Base-by-base conservation (phyloP, 2,888 invertebrate genomes). In the Drosophila gaucha region DNA sequence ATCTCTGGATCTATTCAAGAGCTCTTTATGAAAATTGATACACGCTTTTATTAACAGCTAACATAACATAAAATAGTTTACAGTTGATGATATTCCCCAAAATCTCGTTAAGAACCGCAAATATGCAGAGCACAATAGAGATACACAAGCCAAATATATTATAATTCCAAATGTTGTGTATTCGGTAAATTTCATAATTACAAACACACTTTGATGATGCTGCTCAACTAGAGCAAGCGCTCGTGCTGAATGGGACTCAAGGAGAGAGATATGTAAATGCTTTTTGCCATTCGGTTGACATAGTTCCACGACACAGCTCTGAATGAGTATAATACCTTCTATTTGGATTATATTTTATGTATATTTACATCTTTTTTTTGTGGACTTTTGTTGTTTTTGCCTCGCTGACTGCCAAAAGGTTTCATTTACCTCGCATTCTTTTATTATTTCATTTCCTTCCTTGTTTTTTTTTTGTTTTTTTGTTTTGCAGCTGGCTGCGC, bases 261-360 rank as follows among this genome's bases (percentile, higher is more conserved):
- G 64, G 46, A 38, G 38, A 43, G 47, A 63, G 24, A 47, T 44
- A 30, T 51, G 36, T 12, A 44, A 65, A 57, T 56, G 67, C 33
- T 28, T 47, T 51, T 51, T 55, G 41, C 51, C 28, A 43, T 55
- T 50, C 39, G 31, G 66, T 59, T 70, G 73, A 70, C 69, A 72
- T 44, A 65, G 36, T 60, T 60, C 10, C 14, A 12, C 4, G 39
- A 2, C 22, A 14, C 6, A 39, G 36, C 33, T 12, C 51, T 47
- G 39, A 64, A 64, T 63, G 47, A 24, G 55, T 33, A 49, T 35
- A 49, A 39, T 60, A 18, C 33, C 38, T 62, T 41, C 24, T 10
- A 62, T 64, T 33, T 44, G 43, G 24, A 38, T 43, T 63, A 44
- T 47, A 35, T 52, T 33, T 26, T 33, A 2, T 14, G 3, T 30